These are phyloP conservation scores for Rhamphomyia laevipes DNA, from an alignment of 2,888 invertebrate genomes.

Conservation along the genomic window DNA sequence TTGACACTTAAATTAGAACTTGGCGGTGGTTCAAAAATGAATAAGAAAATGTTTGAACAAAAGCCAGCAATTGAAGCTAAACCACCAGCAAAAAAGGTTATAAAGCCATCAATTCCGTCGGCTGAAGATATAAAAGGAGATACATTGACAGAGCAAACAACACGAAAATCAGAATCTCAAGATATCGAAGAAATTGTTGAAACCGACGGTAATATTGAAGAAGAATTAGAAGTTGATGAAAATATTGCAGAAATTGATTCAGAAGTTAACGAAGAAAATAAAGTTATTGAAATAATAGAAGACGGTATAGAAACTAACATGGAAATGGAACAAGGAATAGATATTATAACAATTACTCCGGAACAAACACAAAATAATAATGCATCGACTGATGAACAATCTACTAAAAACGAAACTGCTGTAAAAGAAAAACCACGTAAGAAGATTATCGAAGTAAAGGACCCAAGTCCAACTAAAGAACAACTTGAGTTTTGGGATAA, in stretches of 20 bases:
- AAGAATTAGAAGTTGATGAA: not conserved
- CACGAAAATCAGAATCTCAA: too few species aligned
- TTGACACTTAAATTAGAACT: not conserved
- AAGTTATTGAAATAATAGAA: not conserved
- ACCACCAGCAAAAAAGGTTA: not conserved
- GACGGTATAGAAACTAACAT: not conserved
- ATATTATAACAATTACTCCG: not conserved
- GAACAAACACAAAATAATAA: not conserved
- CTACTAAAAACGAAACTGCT: not conserved
- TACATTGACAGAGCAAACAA: too few species aligned
- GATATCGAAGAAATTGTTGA: too few species aligned
- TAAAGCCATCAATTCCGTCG: not conserved
- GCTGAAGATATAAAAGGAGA: too few species aligned
- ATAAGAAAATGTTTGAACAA: slow-evolving; percentile 2
- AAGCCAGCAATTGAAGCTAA: not conserved
- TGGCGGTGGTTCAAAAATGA: not conserved
- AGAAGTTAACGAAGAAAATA: not conserved
- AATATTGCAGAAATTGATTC: not conserved
- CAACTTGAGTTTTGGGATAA: not conserved
- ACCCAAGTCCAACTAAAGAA: not conserved
- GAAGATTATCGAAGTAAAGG: not conserved
- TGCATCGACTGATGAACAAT: not conserved
- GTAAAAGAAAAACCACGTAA: not conserved
- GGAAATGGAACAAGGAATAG: not conserved
- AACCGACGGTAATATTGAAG: too few species aligned